These are phyloP conservation scores for Margaritifera margaritifera DNA, from an alignment of 2,888 invertebrate species.

Conservation along the genomic window DNA sequence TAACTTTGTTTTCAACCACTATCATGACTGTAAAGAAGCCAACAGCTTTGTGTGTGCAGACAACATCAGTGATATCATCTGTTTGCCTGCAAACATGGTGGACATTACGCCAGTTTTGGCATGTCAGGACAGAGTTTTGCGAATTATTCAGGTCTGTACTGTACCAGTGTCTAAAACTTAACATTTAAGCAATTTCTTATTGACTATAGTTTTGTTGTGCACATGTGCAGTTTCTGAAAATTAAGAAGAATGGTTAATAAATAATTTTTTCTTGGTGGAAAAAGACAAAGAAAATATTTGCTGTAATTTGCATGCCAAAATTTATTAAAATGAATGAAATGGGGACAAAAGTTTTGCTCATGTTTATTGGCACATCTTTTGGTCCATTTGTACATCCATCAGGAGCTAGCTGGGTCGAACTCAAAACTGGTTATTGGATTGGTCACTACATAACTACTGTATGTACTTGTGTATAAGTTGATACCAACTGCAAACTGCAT, in stretches of 20 bases:
- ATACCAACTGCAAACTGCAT: no score
- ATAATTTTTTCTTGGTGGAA: neutral
- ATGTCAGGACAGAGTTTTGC: slow-evolving; percentile 86
- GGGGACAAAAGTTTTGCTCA: neutral
- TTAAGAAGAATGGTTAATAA: neutral
- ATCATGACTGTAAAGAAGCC: slow-evolving; percentile 89
- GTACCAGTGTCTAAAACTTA: neutral
- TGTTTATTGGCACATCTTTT: no score
- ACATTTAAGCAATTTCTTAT: neutral
- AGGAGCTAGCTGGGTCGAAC: no score
- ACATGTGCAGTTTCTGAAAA: neutral
- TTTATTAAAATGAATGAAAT: neutral
- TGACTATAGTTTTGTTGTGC: neutral
- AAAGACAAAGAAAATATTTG: neutral
- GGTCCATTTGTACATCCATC: no score
- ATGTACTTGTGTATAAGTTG: no score
- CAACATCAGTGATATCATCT: slow-evolving; percentile 87
- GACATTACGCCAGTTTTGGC: slow-evolving; percentile 81
- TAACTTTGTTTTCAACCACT: slow-evolving; percentile 82
- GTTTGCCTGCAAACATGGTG: slow-evolving; percentile 75
- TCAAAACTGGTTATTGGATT: no score
- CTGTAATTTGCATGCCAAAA: neutral
- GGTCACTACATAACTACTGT: no score
- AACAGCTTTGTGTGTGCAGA: slow-evolving; percentile 92
- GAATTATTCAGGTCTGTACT: slow-evolving; percentile 78